Percentiles rank a stretch among this genome's conserved stretches.
These are phyloP conservation scores for Pteropus alecto DNA, from an alignment of 2,113 vertebrate genomes.

Conservation along the genomic window DNA sequence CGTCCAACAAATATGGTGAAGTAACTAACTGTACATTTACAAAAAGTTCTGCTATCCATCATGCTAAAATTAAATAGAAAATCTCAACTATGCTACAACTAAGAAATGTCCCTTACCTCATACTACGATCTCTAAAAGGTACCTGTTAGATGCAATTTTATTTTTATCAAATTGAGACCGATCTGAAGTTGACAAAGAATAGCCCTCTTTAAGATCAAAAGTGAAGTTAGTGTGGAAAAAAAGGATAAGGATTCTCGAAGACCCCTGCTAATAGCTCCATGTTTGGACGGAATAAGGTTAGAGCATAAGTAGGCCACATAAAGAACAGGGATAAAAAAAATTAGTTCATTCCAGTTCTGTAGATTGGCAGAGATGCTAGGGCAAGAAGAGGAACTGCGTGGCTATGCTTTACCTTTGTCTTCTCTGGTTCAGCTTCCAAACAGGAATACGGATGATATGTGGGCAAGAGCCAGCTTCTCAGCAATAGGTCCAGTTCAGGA, in stretches of 20 bases:
- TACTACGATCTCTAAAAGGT: background rate
- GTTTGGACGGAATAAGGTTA: background rate
- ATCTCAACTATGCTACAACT: background rate
- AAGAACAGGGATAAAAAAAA: rapidly evolving
- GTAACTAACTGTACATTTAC: background rate
- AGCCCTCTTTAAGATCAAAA: background rate
- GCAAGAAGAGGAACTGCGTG: background rate
- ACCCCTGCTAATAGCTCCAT: background rate
- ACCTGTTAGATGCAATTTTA: background rate
- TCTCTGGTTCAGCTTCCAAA: background rate
- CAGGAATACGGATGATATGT: no score
- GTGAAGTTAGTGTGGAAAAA: background rate
- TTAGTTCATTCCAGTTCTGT: background rate
- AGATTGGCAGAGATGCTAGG: background rate
- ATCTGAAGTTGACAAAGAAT: background rate
- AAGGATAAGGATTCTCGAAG: background rate
- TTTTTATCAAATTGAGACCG: background rate
- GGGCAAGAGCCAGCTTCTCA: background rate
- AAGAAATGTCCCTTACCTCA: background rate
- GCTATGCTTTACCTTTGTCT: background rate
- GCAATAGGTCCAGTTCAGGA: background rate
- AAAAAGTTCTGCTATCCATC: background rate
- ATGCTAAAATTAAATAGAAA: background rate
- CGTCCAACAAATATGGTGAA: background rate
- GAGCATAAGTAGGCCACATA: background rate